A percentile compares a stretch with the other conserved stretches of the same genome.
phyloP scores from a whole-genome alignment of 2,888 invertebrate species.

The Cephus nigrinus region DNA sequence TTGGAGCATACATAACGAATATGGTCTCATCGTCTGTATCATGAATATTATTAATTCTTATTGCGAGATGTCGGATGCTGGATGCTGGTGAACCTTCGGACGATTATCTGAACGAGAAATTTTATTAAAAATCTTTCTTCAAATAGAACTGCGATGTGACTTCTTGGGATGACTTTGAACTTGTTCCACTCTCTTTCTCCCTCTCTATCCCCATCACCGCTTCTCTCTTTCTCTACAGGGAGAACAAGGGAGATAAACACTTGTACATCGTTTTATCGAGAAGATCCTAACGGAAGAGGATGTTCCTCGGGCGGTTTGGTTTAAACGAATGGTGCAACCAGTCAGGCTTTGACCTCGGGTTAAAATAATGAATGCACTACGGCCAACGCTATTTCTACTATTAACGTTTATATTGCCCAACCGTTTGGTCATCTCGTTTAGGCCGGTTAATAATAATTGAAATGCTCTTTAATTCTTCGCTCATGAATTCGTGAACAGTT shows the following conservation, averaged over 20 bases:
- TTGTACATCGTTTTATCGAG: not conserved
- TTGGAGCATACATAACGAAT: conserved; percentile 14
- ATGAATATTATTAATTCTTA: not conserved
- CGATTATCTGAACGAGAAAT: not conserved
- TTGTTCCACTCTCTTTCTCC: not conserved
- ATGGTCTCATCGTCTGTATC: not conserved
- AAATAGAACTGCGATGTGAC: not conserved
- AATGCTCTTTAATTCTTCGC: not conserved
- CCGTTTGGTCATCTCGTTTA: not conserved
- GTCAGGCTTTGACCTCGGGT: not conserved
- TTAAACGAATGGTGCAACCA: not conserved
- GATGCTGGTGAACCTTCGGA: not conserved
- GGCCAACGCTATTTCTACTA: not conserved
- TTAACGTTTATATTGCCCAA: not conserved
- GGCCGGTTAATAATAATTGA: not conserved
- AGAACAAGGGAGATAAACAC: not conserved
- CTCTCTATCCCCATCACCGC: not conserved
- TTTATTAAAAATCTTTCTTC: not conserved
- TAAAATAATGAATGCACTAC: not conserved
- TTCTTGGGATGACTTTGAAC: not conserved
- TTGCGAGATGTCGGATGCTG: not conserved
- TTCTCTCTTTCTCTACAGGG: not conserved
- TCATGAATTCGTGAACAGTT: not conserved
- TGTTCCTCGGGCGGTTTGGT: not conserved
- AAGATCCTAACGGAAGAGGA: not conserved